Conservation (phyloP, 2,888 invertebrate species). For the Ligdia adustata region DNA sequence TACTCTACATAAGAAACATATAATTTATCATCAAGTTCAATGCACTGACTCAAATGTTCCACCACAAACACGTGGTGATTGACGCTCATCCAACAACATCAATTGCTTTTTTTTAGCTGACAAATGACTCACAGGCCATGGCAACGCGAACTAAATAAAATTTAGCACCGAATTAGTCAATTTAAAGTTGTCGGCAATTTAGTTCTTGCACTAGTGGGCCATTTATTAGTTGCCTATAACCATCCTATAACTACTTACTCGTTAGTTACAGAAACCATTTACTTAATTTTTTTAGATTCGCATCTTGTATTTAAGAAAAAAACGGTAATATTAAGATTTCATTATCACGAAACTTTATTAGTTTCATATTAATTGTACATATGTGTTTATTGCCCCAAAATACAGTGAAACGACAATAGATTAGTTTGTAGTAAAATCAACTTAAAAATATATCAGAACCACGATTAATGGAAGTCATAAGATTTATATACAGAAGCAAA, state of each 20-base stretch:
- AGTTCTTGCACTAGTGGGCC: constrained; percentile 7
- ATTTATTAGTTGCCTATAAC: no score
- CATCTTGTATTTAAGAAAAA: no score
- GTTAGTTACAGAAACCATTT: neutral
- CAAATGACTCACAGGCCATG: constrained; percentile 26
- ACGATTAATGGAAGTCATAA: constrained; percentile 44
- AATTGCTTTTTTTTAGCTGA: constrained; percentile 39
- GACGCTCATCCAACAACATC: constrained; percentile 44
- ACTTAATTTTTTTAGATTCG: no score
- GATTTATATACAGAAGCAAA: constrained; percentile 43
- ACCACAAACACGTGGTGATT: constrained; percentile 50
- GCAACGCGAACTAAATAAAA: constrained; percentile 13
- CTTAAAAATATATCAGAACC: no score
- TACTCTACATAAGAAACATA: constrained; percentile 29
- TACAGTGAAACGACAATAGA: no score
- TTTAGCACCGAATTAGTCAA: constrained; percentile 18
- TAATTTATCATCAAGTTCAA: constrained; percentile 45
- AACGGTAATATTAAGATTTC: no score
- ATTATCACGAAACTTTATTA: no score
- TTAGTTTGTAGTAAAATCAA: no score
- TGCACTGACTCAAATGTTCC: constrained; percentile 42
- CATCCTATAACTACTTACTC: neutral
- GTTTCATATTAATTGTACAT: no score
- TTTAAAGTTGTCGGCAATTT: constrained; percentile 15
- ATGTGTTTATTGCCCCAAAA: no score